Base-by-base conservation (phyloP, 2,797 vertebrate species). In the Gambusia yucatana region DNA sequence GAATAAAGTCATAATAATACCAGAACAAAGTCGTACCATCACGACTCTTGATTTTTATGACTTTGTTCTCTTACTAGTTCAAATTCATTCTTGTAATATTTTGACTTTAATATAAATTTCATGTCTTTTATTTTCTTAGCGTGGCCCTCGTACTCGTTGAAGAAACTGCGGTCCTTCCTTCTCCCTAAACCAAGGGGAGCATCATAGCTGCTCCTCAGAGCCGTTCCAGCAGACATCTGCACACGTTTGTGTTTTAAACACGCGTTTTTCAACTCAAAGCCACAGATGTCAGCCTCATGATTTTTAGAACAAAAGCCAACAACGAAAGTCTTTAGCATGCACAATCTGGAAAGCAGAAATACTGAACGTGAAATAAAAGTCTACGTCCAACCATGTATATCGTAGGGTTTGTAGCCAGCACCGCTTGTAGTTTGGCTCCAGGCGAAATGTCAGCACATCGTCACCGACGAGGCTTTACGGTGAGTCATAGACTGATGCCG, bases 401-500 rank as follows among this genome's bases (percentile, higher is more conserved):
- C 0, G 1, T 71, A 61, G 63, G 39, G 28, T 46, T 3, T 61
- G 59, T 73, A 72, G 73, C n/a, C 67, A 71, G 36, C 75, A 6
- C 77, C 6, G 1, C 78, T 25, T 75, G 67, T 71, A 59, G 57
- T 33, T 30, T 52, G 73, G 43, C 76, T 84, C 36, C 78, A 86
- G 76, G 41, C 72, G 6, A 61, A 70, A 75, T 79, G 73, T 84
- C 73, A 55, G 77, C 79, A 81, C 78, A 84, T 86, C 71, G 77
- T 73, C 47, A 73, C 72, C 77, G 41, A 82, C 65, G 61, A 79
- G 80, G 71, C 55, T 20, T 61, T 73, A 83, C 78, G 82, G 85
- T 72, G 69, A 74, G 36, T 73, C 52, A 8, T 55, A 77, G 84
- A 84, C 65, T 82, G 80, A 87, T 85, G 3, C 71, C 84, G 83